A percentile compares a stretch with the other conserved stretches of the same genome.
Conservation (phyloP, 2,113 vertebrate genomes). For the Colius striatus region DNA sequence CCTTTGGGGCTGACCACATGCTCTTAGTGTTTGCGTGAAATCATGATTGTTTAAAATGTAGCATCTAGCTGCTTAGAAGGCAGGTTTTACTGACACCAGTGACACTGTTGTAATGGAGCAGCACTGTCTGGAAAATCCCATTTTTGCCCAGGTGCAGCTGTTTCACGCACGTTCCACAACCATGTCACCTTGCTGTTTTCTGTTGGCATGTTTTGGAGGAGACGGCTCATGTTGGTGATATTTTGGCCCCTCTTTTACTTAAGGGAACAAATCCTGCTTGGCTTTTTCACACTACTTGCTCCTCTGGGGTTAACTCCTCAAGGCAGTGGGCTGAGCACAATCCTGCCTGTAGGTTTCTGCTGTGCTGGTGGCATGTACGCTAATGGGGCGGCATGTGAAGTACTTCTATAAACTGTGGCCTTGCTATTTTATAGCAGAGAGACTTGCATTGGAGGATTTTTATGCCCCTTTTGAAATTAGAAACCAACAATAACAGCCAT, state of each 20-base stretch:
- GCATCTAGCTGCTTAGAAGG: not conserved
- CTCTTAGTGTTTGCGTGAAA: not conserved
- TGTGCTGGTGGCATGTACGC: not conserved
- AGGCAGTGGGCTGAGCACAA: not conserved
- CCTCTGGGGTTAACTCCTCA: not conserved
- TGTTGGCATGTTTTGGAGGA: not conserved
- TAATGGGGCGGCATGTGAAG: not conserved
- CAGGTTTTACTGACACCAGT: not conserved
- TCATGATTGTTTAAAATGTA: not conserved
- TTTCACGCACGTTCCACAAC: not conserved
- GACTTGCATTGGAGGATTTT: not conserved
- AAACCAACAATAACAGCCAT: slow-evolving; percentile 15
- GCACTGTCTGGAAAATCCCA: not conserved
- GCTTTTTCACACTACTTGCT: not conserved
- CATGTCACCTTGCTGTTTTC: not conserved
- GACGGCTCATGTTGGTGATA: not conserved
- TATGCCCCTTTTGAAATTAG: slow-evolving; percentile 31
- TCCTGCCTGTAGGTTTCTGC: not conserved
- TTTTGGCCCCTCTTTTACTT: not conserved
- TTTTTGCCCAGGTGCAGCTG: not conserved
- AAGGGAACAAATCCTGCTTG: not conserved
- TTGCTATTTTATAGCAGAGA: slow-evolving; percentile 4
- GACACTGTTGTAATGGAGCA: not conserved
- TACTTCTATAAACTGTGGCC: slow-evolving; percentile 4
- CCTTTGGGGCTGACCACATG: not conserved